phyloP scores from a whole-genome alignment of 2,113 vertebrate genomes.

The Plestiodon gilberti region DNA sequence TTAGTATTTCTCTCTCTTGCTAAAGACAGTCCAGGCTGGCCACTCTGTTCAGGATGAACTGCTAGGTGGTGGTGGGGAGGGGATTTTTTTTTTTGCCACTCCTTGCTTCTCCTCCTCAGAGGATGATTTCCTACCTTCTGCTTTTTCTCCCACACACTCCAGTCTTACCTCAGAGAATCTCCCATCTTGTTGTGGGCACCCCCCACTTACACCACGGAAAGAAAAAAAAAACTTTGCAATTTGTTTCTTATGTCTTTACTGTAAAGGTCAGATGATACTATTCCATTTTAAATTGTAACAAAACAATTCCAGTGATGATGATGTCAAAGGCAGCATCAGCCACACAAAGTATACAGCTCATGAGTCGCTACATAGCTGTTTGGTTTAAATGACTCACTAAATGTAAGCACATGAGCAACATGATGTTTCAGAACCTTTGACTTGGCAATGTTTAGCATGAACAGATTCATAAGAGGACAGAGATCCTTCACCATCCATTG shows the following conservation, averaged over 20 bases:
- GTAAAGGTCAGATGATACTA: conserved; percentile 51
- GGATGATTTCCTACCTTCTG: not conserved
- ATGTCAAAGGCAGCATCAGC: not conserved
- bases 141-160: not conserved
- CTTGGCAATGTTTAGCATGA: not conserved
- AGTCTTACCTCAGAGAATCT: not conserved
- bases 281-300: conserved; percentile 40
- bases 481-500: not conserved
- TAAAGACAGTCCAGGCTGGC: not conserved
- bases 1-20: not conserved
- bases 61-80: not conserved
- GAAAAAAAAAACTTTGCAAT: conserved; percentile 41
- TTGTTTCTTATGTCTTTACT: conserved; percentile 68
- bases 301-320: not conserved
- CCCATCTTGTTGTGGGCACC: not conserved
- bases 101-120: not conserved
- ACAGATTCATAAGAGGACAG: not conserved
- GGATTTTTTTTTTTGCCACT: not conserved
- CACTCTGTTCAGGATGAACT: not conserved
- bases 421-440: no score
- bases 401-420: not conserved
- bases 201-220: not conserved
- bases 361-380: conserved; percentile 42
- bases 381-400: conserved; percentile 13
- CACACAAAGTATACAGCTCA: not conserved